Conservation (phyloP, 2,888 invertebrate species). For the Torymus texanus region DNA sequence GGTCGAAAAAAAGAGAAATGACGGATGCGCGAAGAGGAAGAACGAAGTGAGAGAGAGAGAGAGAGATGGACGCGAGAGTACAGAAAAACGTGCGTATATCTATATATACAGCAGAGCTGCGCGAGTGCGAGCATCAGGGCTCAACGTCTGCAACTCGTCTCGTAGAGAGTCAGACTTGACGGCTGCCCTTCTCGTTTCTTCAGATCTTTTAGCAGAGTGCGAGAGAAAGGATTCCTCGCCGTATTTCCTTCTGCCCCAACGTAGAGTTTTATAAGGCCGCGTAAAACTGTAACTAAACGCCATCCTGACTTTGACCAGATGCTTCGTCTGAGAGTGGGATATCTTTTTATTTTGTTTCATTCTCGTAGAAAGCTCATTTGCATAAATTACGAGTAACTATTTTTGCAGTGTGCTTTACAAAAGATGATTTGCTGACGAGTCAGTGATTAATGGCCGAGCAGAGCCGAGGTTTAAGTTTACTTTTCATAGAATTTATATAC, state of each 20-base stretch:
- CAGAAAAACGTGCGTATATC: constrained; percentile 13
- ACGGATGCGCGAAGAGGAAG: constrained; percentile 44
- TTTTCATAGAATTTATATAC: no score
- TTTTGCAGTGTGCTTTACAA: background rate
- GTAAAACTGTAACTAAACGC: constrained; percentile 18
- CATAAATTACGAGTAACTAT: background rate
- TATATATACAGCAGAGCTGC: no score
- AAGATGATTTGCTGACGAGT: background rate
- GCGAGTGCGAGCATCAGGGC: constrained; percentile 41
- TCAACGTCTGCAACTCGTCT: constrained; percentile 56
- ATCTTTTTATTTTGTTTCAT: background rate
- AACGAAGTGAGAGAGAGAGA: no score
- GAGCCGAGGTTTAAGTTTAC: no score
- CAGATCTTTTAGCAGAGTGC: constrained; percentile 26
- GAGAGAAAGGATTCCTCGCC: constrained; percentile 7
- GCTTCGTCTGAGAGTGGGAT: no score
- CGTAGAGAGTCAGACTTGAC: constrained; percentile 47
- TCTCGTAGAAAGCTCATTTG: background rate
- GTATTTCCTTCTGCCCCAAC: background rate
- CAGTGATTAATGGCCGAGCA: no score
- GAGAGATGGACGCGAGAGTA: constrained; percentile 19
- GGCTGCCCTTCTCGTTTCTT: constrained; percentile 43
- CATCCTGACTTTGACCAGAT: background rate
- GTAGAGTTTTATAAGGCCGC: background rate
- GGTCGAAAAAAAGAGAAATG: constrained; percentile 20